A percentile compares a stretch with the other conserved stretches of the same genome.
Conservation (phyloP, 2,113 vertebrate species). For the Thermophis baileyi region DNA sequence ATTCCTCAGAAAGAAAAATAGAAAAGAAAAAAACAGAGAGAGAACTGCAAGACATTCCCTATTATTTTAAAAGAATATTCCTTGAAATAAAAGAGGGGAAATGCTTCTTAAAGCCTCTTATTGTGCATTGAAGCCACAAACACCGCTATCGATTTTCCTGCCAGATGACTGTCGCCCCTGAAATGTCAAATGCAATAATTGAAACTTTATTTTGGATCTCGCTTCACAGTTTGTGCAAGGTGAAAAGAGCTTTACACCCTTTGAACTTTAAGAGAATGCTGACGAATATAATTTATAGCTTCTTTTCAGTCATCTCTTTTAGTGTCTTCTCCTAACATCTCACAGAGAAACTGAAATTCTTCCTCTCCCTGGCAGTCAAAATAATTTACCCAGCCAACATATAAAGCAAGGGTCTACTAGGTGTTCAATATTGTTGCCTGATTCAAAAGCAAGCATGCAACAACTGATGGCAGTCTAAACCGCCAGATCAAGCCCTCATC, state of each 20-base stretch:
- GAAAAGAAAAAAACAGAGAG: too few relatives aligned
- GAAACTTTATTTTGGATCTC: slow-evolving; percentile 49
- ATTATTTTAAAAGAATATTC: neutral
- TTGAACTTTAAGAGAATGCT: slow-evolving; percentile 17
- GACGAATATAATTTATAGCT: neutral
- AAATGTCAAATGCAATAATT: slow-evolving; percentile 48
- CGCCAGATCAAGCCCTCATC: neutral
- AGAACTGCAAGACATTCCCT: neutral
- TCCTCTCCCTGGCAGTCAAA: neutral
- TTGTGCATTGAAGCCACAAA: neutral
- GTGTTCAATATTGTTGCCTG: neutral
- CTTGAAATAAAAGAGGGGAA: slow-evolving; percentile 22
- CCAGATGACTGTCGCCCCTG: slow-evolving; percentile 27
- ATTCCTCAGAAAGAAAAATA: neutral
- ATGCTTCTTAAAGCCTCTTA: slow-evolving; percentile 9
- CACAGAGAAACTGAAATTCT: neutral
- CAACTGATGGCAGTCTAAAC: too few relatives aligned
- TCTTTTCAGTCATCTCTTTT: slow-evolving; percentile 21
- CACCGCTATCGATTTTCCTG: slow-evolving; percentile 30
- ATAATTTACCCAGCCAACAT: neutral
- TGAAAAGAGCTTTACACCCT: slow-evolving; percentile 12
- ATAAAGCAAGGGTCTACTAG: neutral
- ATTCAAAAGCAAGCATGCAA: neutral
- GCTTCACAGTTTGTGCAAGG: slow-evolving; percentile 29
- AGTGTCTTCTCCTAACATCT: neutral